These are phyloP conservation scores for Nebria salina DNA, from an alignment of 2,888 invertebrate species.

Conservation along the genomic window DNA sequence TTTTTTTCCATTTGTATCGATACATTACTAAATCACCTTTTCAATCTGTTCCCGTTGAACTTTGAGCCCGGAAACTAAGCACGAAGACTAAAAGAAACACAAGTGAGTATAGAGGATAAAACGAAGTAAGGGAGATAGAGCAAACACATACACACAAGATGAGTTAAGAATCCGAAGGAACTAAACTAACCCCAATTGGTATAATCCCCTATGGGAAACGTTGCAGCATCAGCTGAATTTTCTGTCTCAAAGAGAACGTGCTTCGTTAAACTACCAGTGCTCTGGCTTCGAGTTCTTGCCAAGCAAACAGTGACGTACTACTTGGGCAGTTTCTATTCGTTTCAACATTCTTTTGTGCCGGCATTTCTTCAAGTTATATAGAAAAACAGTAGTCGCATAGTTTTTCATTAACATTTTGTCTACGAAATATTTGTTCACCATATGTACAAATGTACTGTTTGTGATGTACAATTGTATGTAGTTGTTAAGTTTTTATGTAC, in stretches of 20 bases:
- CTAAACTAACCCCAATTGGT: constrained; percentile 45
- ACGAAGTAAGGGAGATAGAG: not conserved
- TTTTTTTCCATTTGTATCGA: not conserved
- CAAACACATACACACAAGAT: not conserved
- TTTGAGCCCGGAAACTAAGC: not conserved
- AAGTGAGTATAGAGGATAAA: not conserved
- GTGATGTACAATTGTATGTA: not conserved
- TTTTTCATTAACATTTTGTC: too few species aligned
- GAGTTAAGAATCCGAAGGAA: constrained; percentile 14
- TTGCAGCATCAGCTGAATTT: constrained; percentile 45
- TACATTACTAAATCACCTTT: constrained; percentile 1
- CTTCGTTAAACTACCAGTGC: constrained; percentile 32
- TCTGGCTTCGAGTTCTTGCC: constrained; percentile 17
- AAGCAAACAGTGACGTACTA: constrained; percentile 23
- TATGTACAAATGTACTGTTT: not conserved
- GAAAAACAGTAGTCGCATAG: too few species aligned
- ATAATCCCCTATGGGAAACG: constrained; percentile 43
- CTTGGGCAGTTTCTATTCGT: not conserved
- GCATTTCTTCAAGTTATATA: too few species aligned
- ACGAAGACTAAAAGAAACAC: constrained; percentile 2
- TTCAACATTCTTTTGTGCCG: too few species aligned
- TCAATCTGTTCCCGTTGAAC: constrained; percentile 1
- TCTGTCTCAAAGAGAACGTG: constrained; percentile 46
- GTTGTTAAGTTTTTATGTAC: constrained; percentile 33
- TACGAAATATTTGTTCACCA: too few species aligned